Evolutionary conservation across 2,888 invertebrate genomes (phyloP).

Genomic region (Epicampocera succincta): DNA sequence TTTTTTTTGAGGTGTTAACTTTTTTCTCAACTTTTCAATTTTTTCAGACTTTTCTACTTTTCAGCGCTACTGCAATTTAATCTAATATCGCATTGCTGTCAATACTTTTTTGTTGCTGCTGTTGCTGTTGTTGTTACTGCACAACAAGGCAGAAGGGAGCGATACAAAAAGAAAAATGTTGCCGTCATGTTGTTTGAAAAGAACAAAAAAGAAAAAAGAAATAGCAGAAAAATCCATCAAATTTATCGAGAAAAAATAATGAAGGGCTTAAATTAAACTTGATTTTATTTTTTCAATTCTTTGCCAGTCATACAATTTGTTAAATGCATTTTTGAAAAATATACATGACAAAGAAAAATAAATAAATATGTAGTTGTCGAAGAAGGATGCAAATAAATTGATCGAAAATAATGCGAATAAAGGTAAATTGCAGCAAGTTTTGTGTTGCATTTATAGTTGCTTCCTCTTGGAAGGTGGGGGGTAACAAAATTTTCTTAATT

Average conservation of each 20-base stretch:
- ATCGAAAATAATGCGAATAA: constrained; percentile 34
- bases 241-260: constrained; percentile 45
- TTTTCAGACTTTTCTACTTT: constrained; percentile 5
- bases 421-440: constrained; percentile 22
- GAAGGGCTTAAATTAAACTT: constrained; percentile 22
- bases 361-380: neutral
- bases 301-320: constrained; percentile 28
- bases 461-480: neutral
- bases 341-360: constrained; percentile 24
- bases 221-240: constrained; percentile 6
- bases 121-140: neutral
- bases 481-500: too few species aligned
- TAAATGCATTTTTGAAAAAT: constrained; percentile 30
- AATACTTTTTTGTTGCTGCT: constrained; percentile 41
- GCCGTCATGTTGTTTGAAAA: constrained; percentile 56
- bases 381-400: constrained; percentile 58
- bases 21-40: constrained; percentile 18
- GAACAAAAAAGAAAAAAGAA: neutral
- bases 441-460: neutral
- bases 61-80: constrained; percentile 56
- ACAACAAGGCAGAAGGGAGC: constrained; percentile 6
- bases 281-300: neutral
- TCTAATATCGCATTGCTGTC: constrained; percentile 66
- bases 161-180: constrained; percentile 42
- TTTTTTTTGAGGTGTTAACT: neutral